A percentile compares a stretch with the other conserved stretches of the same genome.
Conservation (phyloP, 2,113 vertebrate genomes). For the Anarrhichthys ocellatus region DNA sequence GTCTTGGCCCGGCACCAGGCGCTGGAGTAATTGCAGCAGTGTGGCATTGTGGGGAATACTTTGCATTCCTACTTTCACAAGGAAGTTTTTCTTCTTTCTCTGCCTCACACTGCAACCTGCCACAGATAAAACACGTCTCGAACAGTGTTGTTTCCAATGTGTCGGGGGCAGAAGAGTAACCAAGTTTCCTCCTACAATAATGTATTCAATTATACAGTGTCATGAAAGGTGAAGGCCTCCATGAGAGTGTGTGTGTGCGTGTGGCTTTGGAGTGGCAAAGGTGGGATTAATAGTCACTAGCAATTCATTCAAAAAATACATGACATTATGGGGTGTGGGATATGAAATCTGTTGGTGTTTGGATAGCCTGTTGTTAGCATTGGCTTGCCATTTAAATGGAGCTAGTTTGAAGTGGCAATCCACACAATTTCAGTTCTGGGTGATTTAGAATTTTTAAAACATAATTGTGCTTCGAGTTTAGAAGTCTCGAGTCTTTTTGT, state of each 20-base stretch:
- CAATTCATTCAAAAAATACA: slow-evolving; percentile 21
- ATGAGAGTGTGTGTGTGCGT: neutral
- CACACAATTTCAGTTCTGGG: neutral
- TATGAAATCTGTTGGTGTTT: slow-evolving; percentile 14
- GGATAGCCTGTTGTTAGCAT: neutral
- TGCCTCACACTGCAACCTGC: slow-evolving; percentile 71
- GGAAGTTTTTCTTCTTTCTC: slow-evolving; percentile 74
- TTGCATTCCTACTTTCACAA: slow-evolving; percentile 82
- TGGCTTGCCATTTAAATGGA: slow-evolving; percentile 12
- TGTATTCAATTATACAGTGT: slow-evolving; percentile 16
- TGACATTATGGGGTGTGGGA: slow-evolving; percentile 18
- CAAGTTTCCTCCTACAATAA: slow-evolving; percentile 25
- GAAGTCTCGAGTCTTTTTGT: neutral
- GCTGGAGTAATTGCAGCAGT: slow-evolving; percentile 81
- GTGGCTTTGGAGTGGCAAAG: slow-evolving; percentile 3
- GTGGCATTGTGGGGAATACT: slow-evolving; percentile 83
- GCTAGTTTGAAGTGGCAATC: neutral
- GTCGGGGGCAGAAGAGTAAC: slow-evolving; percentile 15
- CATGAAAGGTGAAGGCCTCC: slow-evolving; percentile 1
- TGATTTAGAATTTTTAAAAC: neutral
- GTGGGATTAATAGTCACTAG: slow-evolving; percentile 12
- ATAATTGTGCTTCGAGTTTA: too few species aligned
- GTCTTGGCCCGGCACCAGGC: slow-evolving; percentile 81
- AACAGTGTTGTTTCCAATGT: slow-evolving; percentile 55
- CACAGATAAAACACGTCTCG: slow-evolving; percentile 72